phyloP scores from a whole-genome alignment of 2,113 vertebrate species.

The Ceyx cyanopectus region DNA sequence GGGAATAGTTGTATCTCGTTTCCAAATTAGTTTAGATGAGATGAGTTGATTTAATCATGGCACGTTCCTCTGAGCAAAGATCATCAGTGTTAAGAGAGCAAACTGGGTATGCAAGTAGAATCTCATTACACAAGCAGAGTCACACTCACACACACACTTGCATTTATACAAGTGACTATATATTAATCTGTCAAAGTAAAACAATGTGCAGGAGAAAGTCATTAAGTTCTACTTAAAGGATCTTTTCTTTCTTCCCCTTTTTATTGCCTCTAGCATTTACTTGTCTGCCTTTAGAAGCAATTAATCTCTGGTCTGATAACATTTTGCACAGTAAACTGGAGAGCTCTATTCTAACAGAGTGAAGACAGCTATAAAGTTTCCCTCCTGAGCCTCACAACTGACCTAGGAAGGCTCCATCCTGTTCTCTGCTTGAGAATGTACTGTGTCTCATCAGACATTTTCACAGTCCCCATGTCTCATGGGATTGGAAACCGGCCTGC shows the following conservation, averaged over 20 bases:
- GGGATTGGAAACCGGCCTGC: neutral
- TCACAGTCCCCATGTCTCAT: neutral
- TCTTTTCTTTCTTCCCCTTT: conserved; percentile 26
- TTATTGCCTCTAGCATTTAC: conserved; percentile 18
- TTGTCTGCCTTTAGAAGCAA: conserved; percentile 36
- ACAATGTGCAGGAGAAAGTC: neutral
- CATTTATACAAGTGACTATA: neutral
- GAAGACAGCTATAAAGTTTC: conserved; percentile 27
- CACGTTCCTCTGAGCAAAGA: neutral
- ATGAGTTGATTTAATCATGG: neutral
- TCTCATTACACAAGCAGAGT: neutral
- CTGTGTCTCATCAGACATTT: neutral
- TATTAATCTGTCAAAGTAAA: conserved; percentile 48
- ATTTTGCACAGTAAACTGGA: neutral
- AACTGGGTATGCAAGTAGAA: neutral
- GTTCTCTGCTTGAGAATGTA: neutral
- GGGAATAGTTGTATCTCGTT: neutral
- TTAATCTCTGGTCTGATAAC: conserved; percentile 45
- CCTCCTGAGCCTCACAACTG: neutral
- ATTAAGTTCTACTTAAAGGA: conserved; percentile 47
- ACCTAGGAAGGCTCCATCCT: neutral
- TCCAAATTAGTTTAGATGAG: neutral
- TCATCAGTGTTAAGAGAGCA: conserved; percentile 20
- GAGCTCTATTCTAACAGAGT: neutral
- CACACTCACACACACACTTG: neutral